Evolutionary conservation across 2,888 invertebrate species (phyloP).

Genomic region (Pinctada fucata): DNA sequence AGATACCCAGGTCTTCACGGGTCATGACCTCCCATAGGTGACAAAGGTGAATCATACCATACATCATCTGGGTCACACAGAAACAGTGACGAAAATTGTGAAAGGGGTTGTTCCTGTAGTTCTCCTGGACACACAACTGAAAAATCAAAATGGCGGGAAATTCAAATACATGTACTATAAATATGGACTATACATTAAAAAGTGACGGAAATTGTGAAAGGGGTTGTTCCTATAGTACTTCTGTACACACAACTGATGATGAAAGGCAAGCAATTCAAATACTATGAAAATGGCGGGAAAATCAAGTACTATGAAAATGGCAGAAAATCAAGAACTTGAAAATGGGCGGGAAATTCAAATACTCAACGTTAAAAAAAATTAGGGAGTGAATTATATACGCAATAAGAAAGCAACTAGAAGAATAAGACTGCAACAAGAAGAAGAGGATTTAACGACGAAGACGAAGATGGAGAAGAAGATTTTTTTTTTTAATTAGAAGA

Average conservation of each 20-base stretch:
- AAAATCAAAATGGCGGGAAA: conserved; percentile 16
- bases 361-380: too few relatives aligned
- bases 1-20: conserved; percentile 73
- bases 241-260: conserved; percentile 74
- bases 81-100: conserved; percentile 92
- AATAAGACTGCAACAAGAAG: too few relatives aligned
- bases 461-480: too few relatives aligned
- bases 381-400: too few relatives aligned
- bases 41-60: conserved; percentile 77
- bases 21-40: conserved; percentile 71
- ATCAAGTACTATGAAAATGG: too few relatives aligned
- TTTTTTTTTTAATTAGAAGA: too few relatives aligned
- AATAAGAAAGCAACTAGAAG: too few relatives aligned
- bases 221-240: conserved; percentile 88
- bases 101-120: conserved; percentile 90
- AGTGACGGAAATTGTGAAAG: conserved; percentile 91
- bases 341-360: too few relatives aligned
- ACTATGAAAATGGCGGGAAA: too few relatives aligned
- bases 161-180: neutral
- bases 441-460: too few relatives aligned
- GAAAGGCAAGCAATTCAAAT: too few relatives aligned
- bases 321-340: too few relatives aligned
- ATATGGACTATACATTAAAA: conserved; percentile 78
- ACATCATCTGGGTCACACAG: conserved; percentile 91
- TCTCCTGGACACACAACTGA: conserved; percentile 77